Percentiles rank a stretch among this genome's conserved stretches.
Conservation (phyloP, 1,140 invertebrate species). For the Drosophila ambigua region DNA sequence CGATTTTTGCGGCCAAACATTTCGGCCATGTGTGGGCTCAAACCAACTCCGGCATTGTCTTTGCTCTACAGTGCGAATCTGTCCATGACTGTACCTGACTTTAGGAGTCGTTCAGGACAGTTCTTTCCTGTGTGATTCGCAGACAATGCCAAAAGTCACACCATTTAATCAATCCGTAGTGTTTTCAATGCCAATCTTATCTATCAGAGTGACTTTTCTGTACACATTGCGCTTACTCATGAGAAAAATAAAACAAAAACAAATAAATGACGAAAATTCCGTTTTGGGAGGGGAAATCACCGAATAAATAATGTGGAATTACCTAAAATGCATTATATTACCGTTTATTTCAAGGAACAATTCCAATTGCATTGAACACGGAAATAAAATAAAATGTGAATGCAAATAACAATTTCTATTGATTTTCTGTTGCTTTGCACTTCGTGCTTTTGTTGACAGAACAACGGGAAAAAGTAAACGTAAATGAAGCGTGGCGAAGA, state of each 20-base stretch:
- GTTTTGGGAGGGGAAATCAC: not conserved
- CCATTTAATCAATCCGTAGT: not conserved
- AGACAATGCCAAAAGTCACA: not conserved
- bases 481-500: conserved; percentile 34
- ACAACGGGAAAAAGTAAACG: conserved; percentile 2
- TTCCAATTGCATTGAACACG: conserved; percentile 12
- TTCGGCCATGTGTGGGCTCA: conserved; percentile 26
- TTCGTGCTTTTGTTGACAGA: conserved; percentile 1
- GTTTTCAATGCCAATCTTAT: conserved; percentile 23
- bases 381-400: conserved; percentile 32
- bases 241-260: not conserved
- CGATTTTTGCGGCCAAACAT: conserved; percentile 22
- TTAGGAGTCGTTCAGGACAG: conserved; percentile 14
- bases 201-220: conserved; percentile 10
- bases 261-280: conserved; percentile 30
- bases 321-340: conserved; percentile 14
- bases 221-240: conserved; percentile 22
- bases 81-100: conserved; percentile 39
- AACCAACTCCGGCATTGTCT: conserved; percentile 13
- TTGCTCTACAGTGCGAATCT: conserved; percentile 10
- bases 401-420: conserved; percentile 16
- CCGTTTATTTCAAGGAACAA: not conserved
- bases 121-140: not conserved
- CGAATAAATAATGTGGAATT: conserved; percentile 20
- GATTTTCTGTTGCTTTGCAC: not conserved